phyloP scores from a whole-genome alignment of 2,888 invertebrate species.

The Exocentrus adspersus region DNA sequence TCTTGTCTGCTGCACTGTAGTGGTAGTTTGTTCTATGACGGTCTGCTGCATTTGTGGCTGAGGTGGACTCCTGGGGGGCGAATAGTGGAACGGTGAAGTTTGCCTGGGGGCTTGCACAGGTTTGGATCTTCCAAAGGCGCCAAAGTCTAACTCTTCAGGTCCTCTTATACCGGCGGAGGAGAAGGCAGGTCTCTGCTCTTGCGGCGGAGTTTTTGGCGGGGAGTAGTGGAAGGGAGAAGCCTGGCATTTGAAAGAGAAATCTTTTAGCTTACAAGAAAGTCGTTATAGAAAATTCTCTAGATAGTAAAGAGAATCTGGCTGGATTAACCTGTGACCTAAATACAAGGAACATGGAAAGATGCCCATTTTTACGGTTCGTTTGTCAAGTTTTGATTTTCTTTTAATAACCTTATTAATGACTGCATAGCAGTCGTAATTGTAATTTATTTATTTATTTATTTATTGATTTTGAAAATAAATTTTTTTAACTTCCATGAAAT shows the following conservation, averaged over 20 bases:
- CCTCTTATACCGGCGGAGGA: too few species aligned
- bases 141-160: conserved; percentile 20
- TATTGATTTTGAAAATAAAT: too few species aligned
- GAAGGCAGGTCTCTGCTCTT: not conserved
- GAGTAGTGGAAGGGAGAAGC: conserved; percentile 39
- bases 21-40: conserved; percentile 23
- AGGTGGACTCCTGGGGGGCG: conserved; percentile 30
- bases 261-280: not conserved
- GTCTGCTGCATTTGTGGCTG: conserved; percentile 19
- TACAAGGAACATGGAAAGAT: too few species aligned
- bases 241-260: too few species aligned
- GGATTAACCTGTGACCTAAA: too few species aligned
- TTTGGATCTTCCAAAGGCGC: conserved; percentile 31
- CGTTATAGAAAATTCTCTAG: not conserved
- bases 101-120: conserved; percentile 29
- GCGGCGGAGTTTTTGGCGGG: conserved; percentile 33
- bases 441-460: too few species aligned
- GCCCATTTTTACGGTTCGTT: too few species aligned
- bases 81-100: conserved; percentile 41
- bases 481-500: too few species aligned
- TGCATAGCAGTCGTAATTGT: too few species aligned
- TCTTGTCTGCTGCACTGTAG: conserved; percentile 28
- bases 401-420: too few species aligned
- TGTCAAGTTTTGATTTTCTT: too few species aligned
- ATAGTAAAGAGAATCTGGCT: not conserved